These are phyloP conservation scores for Cantharis rufa DNA, from an alignment of 2,888 invertebrate species.

Conservation along the genomic window DNA sequence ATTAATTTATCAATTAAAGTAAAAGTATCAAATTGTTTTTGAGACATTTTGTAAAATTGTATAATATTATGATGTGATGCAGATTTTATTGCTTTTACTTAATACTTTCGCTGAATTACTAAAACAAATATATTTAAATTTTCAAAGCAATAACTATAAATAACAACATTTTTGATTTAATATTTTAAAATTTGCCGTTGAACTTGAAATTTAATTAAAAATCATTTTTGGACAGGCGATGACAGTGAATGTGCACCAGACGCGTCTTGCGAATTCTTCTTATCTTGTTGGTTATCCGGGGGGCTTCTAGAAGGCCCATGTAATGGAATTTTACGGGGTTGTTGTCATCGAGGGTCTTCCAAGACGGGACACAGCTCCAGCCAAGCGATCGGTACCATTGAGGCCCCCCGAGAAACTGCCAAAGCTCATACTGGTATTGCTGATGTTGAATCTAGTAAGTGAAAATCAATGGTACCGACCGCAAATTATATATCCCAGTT, in stretches of 20 bases:
- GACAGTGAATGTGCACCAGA: slow-evolving; percentile 64
- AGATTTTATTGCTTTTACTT: not conserved
- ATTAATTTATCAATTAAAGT: not conserved
- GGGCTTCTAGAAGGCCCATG: slow-evolving; percentile 86
- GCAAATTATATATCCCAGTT: slow-evolving; percentile 23
- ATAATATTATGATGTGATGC: not conserved
- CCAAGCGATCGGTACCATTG: slow-evolving; percentile 65
- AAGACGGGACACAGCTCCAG: slow-evolving; percentile 68
- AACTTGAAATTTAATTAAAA: not conserved
- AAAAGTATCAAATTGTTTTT: not conserved
- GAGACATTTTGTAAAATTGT: not conserved
- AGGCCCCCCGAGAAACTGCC: slow-evolving; percentile 60
- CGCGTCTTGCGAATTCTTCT: slow-evolving; percentile 87
- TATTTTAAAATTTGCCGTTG: not conserved
- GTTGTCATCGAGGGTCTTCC: slow-evolving; percentile 77
- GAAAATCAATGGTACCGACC: slow-evolving; percentile 40
- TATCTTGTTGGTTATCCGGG: slow-evolving; percentile 89
- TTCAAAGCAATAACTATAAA: not conserved
- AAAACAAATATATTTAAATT: not conserved
- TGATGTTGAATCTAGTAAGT: slow-evolving; percentile 54
- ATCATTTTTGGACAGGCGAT: slow-evolving; percentile 16
- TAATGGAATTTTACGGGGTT: slow-evolving; percentile 74
- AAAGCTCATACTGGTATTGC: slow-evolving; percentile 65
- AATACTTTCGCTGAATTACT: not conserved
- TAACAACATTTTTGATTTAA: not conserved